Evolutionary conservation across 2,113 vertebrate species (phyloP), one percentile per base, ranked within the genome.

Genomic region (Daboia siamensis): DNA sequence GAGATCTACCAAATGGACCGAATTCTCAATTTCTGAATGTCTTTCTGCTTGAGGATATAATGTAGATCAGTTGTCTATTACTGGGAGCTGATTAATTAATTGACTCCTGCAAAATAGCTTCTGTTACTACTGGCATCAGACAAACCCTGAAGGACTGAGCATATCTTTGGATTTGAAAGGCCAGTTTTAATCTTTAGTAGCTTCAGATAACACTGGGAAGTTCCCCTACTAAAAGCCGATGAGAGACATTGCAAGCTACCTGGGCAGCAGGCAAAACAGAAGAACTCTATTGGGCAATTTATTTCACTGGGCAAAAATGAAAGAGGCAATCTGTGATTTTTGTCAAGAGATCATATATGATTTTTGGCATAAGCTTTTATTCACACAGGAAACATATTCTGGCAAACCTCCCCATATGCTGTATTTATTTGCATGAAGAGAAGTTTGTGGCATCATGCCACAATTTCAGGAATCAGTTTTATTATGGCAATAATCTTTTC

Each of bases 401-500:
- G 93, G 29, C 88, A 94, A 92, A 93, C 94, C 69, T 93, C 96
- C 90, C 94, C 91, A 92, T 93, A 87, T 46, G 12, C 52, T 91
- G 93, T 95, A 95, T 87, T 93, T 95, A 93, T 69, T 91, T 52
- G 21, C 93, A 86, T 90, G 86, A 93, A 56, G 94, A 94, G 91
- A 51, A 52, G 23, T 88, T 52, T 90, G 44, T 89, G 89, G 88
- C 52, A 93, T 7, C 51, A 29, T 92, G 85, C 11, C 91, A 84
- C 88, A 89, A 20, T 74, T 94, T 94, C 33, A 87, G 93, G 91
- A 95, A 94, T 10, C 0, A 44, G 90, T 93, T 93, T 91, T 95
- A 90, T 91, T 95, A 93, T 94, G 95, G 94, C 94, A 87, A 90
- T 92, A 94, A 93, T 95, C 89, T 91, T 94, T 94, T 52, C 92